Conservation (phyloP, 2,113 vertebrate genomes). For the Tursiops truncatus region DNA sequence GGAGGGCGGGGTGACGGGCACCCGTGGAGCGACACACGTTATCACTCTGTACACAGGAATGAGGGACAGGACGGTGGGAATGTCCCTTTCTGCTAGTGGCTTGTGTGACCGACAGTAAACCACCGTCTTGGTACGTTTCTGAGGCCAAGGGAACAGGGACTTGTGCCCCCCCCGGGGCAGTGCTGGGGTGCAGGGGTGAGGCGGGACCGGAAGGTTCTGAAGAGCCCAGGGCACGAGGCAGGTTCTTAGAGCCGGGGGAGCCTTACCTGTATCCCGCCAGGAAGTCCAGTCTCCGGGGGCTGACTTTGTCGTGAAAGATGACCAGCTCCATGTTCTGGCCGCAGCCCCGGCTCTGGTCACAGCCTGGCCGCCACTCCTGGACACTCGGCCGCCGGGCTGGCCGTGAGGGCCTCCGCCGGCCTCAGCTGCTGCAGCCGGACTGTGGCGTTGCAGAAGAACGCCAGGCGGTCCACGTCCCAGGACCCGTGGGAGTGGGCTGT, state of each 20-base stretch:
- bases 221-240: not conserved
- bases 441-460: slow-evolving; percentile 86
- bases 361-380: slow-evolving; percentile 82
- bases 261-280: slow-evolving; percentile 87
- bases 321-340: slow-evolving; percentile 84
- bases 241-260: not conserved
- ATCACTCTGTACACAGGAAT: not conserved
- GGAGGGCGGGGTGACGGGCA: not conserved
- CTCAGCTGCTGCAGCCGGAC: slow-evolving; percentile 80
- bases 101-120: not conserved
- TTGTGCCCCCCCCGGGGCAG: not conserved
- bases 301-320: slow-evolving; percentile 89
- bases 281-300: slow-evolving; percentile 88
- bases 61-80: rapidly evolving
- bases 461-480: slow-evolving; percentile 72
- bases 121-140: not conserved
- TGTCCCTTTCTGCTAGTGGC: not conserved
- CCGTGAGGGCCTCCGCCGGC: not conserved
- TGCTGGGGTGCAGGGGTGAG: not conserved
- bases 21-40: not conserved
- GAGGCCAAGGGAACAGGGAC: not conserved
- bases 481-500: slow-evolving; percentile 73
- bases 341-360: slow-evolving; percentile 46
- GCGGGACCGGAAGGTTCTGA: not conserved
- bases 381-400: slow-evolving; percentile 74